Base-by-base conservation (phyloP, 37 sponge, comb jelly and placozoan species). In the Chondrosia reniformis region DNA sequence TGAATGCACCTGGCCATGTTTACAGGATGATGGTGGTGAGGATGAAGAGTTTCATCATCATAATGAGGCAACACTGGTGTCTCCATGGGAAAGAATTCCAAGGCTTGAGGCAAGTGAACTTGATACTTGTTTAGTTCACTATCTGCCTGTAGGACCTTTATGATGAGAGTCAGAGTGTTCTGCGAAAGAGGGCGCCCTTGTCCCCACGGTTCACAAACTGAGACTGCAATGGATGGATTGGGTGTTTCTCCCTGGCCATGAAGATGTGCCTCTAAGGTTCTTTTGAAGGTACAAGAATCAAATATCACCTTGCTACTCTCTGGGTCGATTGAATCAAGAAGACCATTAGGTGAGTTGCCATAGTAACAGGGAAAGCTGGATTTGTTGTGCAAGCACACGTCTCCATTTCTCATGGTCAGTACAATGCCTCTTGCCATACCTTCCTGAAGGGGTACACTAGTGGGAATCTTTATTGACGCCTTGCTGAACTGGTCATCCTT, bases 191-290 rank as follows among this genome's bases (percentile, higher is more conserved):
- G 91, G 31, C 80, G 74, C 27, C 72, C 74, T 38, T 76, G 88
- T 33, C 88, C 90, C 95, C 95, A 94, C 7, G 78, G 74, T 61
- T 94, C 89, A 24, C 95, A 91, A 8, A 94, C 79, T 17, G 85
- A 79, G 55, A 94, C 63, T 30, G 85, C 55, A 31, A 88, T 71
- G 46, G 75, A 56, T 0, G 95, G 84, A 32, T 63, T 79, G 17
- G 95, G 95, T 9, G 59, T 37, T 4, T 65, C 63, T 27, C 76
- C 80, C 22, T 75, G 71, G 39, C 39, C 38, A 28, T 64, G 62
- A 33, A 65, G 66, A 28, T 84, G 80, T 33, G 76, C 69, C 31
- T 84, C 81, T 27, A 91, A 69, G 31, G 74, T 45, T 0, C 80
- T 67, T 8, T 66, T 80, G 79, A 91, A 91, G 36, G 36, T 40